A percentile compares a stretch with the other conserved stretches of the same genome.
These are phyloP conservation scores for Gadopsis marmoratus DNA, from an alignment of 2,797 vertebrate species.

Conservation along the genomic window DNA sequence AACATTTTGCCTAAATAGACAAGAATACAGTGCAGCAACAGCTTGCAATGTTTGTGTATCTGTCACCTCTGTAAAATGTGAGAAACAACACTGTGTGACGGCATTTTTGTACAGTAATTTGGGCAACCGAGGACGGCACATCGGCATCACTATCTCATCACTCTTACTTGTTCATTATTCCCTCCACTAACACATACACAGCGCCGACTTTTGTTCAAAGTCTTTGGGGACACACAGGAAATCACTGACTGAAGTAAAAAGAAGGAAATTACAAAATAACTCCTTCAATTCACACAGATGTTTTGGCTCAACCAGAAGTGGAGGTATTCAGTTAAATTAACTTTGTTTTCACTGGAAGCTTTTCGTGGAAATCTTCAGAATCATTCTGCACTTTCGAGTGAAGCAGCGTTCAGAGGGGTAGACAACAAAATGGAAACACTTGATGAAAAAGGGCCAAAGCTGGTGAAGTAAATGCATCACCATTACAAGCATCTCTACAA, in stretches of 20 bases:
- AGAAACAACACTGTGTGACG: constrained; percentile 21
- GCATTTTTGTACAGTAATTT: constrained; percentile 49
- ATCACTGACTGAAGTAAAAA: constrained; percentile 24
- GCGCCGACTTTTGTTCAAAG: constrained; percentile 10
- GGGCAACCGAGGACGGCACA: constrained; percentile 15
- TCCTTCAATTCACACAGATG: not conserved
- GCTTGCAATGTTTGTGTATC: constrained; percentile 28
- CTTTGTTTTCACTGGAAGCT: not conserved
- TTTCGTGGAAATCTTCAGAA: not conserved
- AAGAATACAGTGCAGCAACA: constrained; percentile 32
- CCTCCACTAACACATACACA: constrained; percentile 22
- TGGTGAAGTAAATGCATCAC: not conserved
- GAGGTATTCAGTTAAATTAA: not conserved
- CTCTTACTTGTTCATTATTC: constrained; percentile 37
- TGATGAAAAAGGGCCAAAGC: not conserved
- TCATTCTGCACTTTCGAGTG: not conserved
- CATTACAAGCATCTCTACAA: not conserved
- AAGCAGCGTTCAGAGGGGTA: not conserved
- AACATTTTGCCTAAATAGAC: constrained; percentile 52
- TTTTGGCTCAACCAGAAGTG: constrained; percentile 1
- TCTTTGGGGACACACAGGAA: constrained; percentile 31
- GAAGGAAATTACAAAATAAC: too few relatives aligned
- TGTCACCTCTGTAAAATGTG: constrained; percentile 36
- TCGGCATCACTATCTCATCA: constrained; percentile 15
- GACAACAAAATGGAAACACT: not conserved